phyloP scores from a whole-genome alignment of 30 jellyfish, hydroid and myxozoan genomes.

The Hydractinia symbiolongicarpus region DNA sequence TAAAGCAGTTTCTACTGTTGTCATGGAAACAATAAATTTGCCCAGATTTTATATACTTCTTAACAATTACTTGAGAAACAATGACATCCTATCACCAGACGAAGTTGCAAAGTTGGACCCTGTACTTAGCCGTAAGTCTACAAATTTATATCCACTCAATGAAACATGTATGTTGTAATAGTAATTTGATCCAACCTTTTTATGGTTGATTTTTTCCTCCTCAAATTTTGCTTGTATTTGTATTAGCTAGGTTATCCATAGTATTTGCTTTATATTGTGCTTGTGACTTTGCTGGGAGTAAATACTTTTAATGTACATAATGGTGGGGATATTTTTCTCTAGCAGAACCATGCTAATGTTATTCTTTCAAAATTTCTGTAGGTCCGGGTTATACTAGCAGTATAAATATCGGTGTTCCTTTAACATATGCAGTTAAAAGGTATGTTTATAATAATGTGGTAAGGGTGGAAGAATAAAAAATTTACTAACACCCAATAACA shows the following conservation, averaged over 20 bases:
- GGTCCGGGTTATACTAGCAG: slow-evolving; percentile 58
- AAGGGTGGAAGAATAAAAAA: too few relatives aligned
- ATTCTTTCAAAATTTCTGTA: background rate
- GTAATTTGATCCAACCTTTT: too few relatives aligned
- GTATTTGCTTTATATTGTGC: too few relatives aligned
- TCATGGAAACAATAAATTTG: slow-evolving; percentile 85
- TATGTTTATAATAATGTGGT: slow-evolving; percentile 9
- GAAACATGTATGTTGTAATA: too few relatives aligned
- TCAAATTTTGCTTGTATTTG: too few relatives aligned
- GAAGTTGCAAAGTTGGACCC: slow-evolving; percentile 74
- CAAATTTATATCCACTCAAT: background rate
- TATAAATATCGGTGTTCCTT: slow-evolving; percentile 43
- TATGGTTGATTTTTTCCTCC: too few relatives aligned
- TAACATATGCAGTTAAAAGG: slow-evolving; percentile 43
- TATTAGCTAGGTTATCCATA: background rate
- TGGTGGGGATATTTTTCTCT: too few relatives aligned
- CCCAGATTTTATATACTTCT: slow-evolving; percentile 63
- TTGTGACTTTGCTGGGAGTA: too few relatives aligned
- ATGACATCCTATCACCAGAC: slow-evolving; percentile 40
- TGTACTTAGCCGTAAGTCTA: slow-evolving; percentile 55
- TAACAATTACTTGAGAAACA: slow-evolving; percentile 33
- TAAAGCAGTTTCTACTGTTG: slow-evolving; percentile 83
- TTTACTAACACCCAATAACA: too few relatives aligned
- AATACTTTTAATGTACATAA: too few relatives aligned
- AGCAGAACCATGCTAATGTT: too few relatives aligned